phyloP scores from a whole-genome alignment of 2,888 invertebrate species.

The Slavum lentiscoides region DNA sequence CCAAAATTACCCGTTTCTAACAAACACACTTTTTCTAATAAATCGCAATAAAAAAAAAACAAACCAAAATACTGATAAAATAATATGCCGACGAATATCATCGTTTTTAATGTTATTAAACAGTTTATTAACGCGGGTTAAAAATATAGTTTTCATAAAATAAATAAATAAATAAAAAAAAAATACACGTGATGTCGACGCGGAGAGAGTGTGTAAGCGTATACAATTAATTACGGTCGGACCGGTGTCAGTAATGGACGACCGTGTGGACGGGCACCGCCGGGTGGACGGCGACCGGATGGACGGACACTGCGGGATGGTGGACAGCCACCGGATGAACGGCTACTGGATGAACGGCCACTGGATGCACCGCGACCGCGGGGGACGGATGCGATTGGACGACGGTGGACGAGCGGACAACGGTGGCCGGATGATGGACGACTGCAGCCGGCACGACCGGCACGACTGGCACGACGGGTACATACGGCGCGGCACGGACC shows the following conservation, averaged over 20 bases:
- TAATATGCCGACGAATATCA: too few species aligned
- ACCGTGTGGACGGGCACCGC: conserved; percentile 57
- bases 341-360: conserved; percentile 58
- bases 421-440: conserved; percentile 61
- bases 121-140: too few species aligned
- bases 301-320: conserved; percentile 57
- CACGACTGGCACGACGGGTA: conserved; percentile 58
- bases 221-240: too few species aligned
- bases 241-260: conserved; percentile 58
- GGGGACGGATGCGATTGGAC: conserved; percentile 56
- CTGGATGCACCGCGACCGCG: conserved; percentile 59
- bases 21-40: too few species aligned
- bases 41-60: too few species aligned
- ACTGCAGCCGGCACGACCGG: conserved; percentile 58
- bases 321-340: conserved; percentile 60
- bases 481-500: conserved; percentile 60
- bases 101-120: too few species aligned
- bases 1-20: too few species aligned
- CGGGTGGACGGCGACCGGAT: conserved; percentile 58
- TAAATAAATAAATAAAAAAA: too few species aligned
- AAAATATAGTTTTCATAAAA: too few species aligned
- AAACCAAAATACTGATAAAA: too few species aligned
- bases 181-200: too few species aligned
- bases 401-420: conserved; percentile 55
- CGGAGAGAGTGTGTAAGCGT: too few species aligned